Evolutionary conservation across 2,797 vertebrate genomes (phyloP).

Genomic region (Halcyon leucocephala): DNA sequence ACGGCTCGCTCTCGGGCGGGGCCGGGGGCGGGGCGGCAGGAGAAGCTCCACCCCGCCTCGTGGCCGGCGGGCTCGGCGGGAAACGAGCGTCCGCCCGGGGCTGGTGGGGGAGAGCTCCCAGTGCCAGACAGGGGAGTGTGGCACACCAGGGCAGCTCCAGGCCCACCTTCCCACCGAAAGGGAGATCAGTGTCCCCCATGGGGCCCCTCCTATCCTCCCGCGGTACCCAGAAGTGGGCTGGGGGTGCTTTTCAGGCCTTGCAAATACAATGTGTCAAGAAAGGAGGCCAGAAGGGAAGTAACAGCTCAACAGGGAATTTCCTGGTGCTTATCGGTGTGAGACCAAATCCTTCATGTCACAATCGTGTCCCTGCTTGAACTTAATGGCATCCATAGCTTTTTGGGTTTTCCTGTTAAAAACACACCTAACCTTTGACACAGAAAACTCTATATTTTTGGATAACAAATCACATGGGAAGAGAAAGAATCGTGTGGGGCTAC

Average conservation of each 20-base stretch:
- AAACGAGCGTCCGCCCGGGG: fast-evolving
- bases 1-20: neutral
- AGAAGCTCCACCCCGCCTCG: neutral
- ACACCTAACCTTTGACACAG: neutral
- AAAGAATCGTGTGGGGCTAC: neutral
- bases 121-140: no score
- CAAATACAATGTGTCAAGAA: fast-evolving
- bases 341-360: neutral
- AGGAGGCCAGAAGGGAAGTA: neutral
- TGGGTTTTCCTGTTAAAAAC: neutral
- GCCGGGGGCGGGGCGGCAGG: fast-evolving
- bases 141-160: fast-evolving
- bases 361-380: neutral
- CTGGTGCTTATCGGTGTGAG: neutral
- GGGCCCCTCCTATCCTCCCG: no score
- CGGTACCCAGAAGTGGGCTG: fast-evolving
- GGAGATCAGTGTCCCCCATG: fast-evolving
- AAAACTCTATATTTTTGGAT: neutral
- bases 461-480: neutral
- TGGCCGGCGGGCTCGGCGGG: no score
- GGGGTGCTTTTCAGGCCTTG: neutral
- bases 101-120: no score
- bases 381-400: fast-evolving
- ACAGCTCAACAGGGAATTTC: neutral
- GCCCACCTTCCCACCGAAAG: fast-evolving